Base-by-base conservation (phyloP, 2,888 invertebrate genomes). In the Ophion ellenae region DNA sequence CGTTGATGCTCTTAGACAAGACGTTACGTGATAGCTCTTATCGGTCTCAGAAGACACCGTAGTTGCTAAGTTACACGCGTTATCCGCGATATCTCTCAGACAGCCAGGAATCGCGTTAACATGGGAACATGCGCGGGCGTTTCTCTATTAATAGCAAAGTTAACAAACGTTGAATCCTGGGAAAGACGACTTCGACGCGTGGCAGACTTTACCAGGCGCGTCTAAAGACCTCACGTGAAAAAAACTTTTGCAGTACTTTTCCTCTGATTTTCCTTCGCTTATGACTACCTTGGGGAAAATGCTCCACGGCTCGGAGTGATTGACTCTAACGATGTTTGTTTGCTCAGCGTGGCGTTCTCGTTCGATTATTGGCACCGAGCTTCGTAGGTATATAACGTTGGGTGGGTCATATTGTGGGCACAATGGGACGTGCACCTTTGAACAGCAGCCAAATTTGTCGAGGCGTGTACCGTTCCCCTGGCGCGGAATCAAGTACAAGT, bases 401-500 rank as follows among this genome's bases (percentile, higher is more conserved):
- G 32, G 73, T 59, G 67, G 47, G 53, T 81, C 76, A 63, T 81
- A 70, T 76, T 45, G 66, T 24, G 63, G 36, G 53, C 75, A 75
- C 75, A 70, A 63, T 64, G 81, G 74, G 81, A 75, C 67, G 66
- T 59, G 80, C 64, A 81, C 74, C 79, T 76, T 85, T 88, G 88
- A 86, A 73, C 71, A 7, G 20, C 28, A 47, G 88, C 88, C 88
- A 88, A 87, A 83, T n/a, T 67, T 40, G 66, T 76, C 83, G 85
- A 83, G 84, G 70, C 86, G 77, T 75, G 67, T 73, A 32, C 3
- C 57, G 75, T 84, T 77, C 73, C 78, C 83, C 80, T 88, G 88
- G 88, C 87, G 74, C 66, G 76, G 75, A 83, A 88, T 87, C 87
- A 88, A 88, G 85, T 85, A 84, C 87, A 82, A 84, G 83, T 84